A percentile compares a stretch with the other conserved stretches of the same genome.
phyloP scores from a whole-genome alignment of 2,888 invertebrate genomes.

The Cyrtodaria siliqua region DNA sequence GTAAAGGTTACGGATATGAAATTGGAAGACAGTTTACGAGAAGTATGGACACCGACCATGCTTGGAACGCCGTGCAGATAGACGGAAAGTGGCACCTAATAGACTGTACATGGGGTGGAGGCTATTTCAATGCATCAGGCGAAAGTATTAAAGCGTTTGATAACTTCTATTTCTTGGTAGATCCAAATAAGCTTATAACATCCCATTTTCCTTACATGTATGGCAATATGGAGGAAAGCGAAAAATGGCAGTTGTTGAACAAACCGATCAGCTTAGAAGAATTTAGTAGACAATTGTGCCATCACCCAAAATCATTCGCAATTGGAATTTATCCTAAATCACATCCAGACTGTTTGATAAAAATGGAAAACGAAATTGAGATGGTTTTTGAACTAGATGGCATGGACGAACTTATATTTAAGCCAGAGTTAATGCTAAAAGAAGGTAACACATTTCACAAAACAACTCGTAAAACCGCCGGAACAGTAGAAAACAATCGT shows the following conservation, averaged over 20 bases:
- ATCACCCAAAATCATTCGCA: conserved; percentile 18
- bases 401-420: no score
- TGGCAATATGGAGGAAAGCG: conserved; percentile 13
- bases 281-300: conserved; percentile 18
- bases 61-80: conserved; percentile 60
- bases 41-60: conserved; percentile 40
- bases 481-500: background rate
- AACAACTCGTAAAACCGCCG: conserved; percentile 15
- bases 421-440: conserved; percentile 2
- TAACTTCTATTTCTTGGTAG: conserved; percentile 44
- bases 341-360: conserved; percentile 14
- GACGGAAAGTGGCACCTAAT: conserved; percentile 55
- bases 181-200: conserved; percentile 31
- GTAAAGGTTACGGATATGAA: conserved; percentile 53
- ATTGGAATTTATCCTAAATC: conserved; percentile 7
- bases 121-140: conserved; percentile 29
- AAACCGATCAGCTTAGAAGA: conserved; percentile 34
- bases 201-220: conserved; percentile 39
- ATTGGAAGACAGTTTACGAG: conserved; percentile 30
- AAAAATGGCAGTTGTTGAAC: conserved; percentile 38
- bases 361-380: conserved; percentile 6
- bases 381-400: conserved; percentile 5
- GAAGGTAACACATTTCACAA: conserved; percentile 5
- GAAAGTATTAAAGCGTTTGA: conserved; percentile 28
- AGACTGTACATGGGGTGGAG: conserved; percentile 65